Evolutionary conservation across 2,113 vertebrate genomes (phyloP).

Genomic region (Scalopus aquaticus): DNA sequence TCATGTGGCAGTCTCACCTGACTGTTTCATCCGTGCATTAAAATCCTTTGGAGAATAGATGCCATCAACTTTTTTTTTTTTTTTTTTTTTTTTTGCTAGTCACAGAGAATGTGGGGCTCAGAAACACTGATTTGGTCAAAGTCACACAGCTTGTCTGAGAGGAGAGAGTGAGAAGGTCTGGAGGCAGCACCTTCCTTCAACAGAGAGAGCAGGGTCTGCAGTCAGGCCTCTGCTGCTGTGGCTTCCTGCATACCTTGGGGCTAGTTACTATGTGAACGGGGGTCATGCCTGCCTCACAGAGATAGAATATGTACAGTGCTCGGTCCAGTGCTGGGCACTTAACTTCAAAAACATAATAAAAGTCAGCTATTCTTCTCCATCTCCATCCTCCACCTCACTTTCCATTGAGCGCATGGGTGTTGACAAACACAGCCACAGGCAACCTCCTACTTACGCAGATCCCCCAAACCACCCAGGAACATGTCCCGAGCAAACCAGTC

Average conservation of each 20-base stretch:
- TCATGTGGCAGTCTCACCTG: not conserved
- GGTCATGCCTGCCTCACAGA: not conserved
- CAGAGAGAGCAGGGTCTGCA: not conserved
- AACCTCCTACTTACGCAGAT: not conserved
- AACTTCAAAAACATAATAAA: not conserved
- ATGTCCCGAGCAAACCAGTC: not conserved
- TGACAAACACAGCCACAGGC: slow-evolving; percentile 8
- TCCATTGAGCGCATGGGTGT: not conserved
- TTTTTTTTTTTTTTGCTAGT: too few species aligned
- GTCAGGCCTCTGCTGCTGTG: not conserved
- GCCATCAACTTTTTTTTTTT: not conserved
- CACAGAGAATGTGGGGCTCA: not conserved
- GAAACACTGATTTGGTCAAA: slow-evolving; percentile 32
- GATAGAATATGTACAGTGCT: not conserved
- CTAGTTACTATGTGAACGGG: fast-evolving
- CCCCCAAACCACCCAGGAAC: slow-evolving; percentile 6
- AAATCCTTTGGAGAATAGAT: not conserved
- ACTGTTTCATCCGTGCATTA: not conserved
- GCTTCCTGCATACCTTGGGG: not conserved
- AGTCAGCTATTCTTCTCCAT: not conserved
- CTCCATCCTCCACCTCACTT: not conserved
- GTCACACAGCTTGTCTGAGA: not conserved
- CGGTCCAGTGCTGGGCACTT: not conserved
- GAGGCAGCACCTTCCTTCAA: not conserved
- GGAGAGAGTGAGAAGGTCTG: not conserved